These are phyloP conservation scores for Halictus ligatus DNA, from an alignment of 2,888 invertebrate species.

Conservation along the genomic window DNA sequence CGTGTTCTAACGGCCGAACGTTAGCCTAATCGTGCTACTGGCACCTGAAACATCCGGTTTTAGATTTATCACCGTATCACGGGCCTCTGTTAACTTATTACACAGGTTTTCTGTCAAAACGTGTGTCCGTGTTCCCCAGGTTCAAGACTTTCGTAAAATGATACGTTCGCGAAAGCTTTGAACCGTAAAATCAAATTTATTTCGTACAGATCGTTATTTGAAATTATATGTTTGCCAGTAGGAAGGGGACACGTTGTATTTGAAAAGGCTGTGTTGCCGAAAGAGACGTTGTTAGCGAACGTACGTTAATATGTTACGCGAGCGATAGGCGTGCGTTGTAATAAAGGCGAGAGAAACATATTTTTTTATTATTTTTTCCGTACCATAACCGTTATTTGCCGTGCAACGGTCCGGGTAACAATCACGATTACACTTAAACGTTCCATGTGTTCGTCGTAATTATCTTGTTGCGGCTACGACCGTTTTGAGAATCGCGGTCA, in stretches of 20 bases:
- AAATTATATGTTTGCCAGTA: neutral
- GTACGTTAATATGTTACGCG: neutral
- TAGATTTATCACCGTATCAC: conserved; percentile 20
- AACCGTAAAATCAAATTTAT: neutral
- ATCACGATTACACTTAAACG: neutral
- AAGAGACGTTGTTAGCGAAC: neutral
- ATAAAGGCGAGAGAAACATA: conserved; percentile 11
- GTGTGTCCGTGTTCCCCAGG: neutral
- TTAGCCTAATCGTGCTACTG: conserved; percentile 26
- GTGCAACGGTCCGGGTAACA: neutral
- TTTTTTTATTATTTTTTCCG: conserved; percentile 42
- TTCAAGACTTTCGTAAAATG: neutral
- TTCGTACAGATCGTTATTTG: neutral
- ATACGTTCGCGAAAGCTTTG: conserved; percentile 20
- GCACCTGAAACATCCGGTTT: neutral
- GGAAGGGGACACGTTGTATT: neutral
- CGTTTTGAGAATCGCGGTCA: neutral
- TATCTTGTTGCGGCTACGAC: neutral
- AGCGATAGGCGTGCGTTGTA: neutral
- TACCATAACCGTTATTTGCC: neutral
- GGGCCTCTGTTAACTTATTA: conserved; percentile 36
- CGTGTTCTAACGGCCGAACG: neutral
- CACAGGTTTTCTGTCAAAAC: neutral
- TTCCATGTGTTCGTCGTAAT: conserved; percentile 13
- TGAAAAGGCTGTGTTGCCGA: neutral